Percentiles rank a stretch among this genome's conserved stretches.
These are phyloP conservation scores for Ptilonorhynchus violaceus DNA, from an alignment of 2,113 vertebrate genomes.

Conservation along the genomic window DNA sequence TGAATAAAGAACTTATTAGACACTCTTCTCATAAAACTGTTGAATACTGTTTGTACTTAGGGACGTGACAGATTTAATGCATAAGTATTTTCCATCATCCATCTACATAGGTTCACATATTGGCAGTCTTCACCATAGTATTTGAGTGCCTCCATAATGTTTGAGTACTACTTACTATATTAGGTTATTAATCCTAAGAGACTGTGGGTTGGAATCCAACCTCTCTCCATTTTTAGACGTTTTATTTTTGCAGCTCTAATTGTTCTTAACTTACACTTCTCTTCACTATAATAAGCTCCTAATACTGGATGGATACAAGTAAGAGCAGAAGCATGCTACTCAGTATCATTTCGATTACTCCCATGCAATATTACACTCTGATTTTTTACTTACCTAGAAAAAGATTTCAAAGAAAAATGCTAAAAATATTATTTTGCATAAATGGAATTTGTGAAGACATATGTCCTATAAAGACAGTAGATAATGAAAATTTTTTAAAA, in stretches of 20 bases:
- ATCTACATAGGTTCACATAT: background rate
- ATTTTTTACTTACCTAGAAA: background rate
- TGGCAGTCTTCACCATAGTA: background rate
- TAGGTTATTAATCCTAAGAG: background rate
- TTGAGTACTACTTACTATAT: background rate
- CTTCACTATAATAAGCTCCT: background rate
- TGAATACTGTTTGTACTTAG: background rate
- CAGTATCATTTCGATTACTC: background rate
- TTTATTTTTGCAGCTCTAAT: background rate
- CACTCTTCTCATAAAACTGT: background rate
- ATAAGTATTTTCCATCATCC: background rate
- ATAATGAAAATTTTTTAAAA: background rate
- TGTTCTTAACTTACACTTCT: background rate
- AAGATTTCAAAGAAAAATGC: background rate
- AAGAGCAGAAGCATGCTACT: background rate
- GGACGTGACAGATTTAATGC: background rate
- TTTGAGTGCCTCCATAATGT: background rate
- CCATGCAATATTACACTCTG: background rate
- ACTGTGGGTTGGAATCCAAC: background rate
- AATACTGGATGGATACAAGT: background rate
- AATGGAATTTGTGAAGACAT: background rate
- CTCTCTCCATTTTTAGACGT: background rate
- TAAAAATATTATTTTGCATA: background rate
- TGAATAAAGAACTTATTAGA: background rate
- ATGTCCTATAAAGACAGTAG: background rate